Base-by-base conservation (phyloP, 2,888 invertebrate species). In the Nudaria mundana region DNA sequence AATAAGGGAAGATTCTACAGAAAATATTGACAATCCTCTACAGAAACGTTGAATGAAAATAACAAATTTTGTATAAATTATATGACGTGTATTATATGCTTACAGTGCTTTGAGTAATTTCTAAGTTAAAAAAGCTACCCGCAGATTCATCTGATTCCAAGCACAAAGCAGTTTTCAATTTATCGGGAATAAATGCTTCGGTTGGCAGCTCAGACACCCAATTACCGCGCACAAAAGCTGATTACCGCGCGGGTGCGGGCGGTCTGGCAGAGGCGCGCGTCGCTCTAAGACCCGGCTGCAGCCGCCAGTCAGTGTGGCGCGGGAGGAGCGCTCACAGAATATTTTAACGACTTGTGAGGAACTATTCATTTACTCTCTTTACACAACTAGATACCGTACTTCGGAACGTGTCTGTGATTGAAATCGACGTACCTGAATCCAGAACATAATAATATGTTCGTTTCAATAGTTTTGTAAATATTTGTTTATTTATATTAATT, bases 141-240 rank as follows among this genome's bases (percentile, higher is more conserved):
- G 73, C 75, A 76, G 75, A 68, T 75, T 74, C 71, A 68, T 78
- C 76, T 71, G 77, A 81, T 82, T 81, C 74, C 66, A 74, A 71
- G 78, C 78, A 81, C 81, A 84, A 81, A 83, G 81, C 79, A 85
- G 81, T 83, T 87, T 86, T 85, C 83, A 87, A 86, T 87, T 86
- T 86, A 86, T 85, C 76, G 79, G 77, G 80, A 83, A 85, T 86
- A 87, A 88, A 88, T 84, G 87, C 83, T 80, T 78, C 77, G 82
- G 82, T 83, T 84, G 86, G 83, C 81, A 85, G 85, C 84, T 86
- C 85, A 87, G 85, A 85, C 86, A 86, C 84, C 86, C 86, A 87
- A 87, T 87, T 87, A 87, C 83, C 71, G 81, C 72, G 76, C 84
- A 88, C 85, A 87, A 87, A 86, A 87, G 88, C 86, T 87, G 87